Evolutionary conservation across 2,888 invertebrate species (phyloP).

Genomic region (Spicauda simplicius): DNA sequence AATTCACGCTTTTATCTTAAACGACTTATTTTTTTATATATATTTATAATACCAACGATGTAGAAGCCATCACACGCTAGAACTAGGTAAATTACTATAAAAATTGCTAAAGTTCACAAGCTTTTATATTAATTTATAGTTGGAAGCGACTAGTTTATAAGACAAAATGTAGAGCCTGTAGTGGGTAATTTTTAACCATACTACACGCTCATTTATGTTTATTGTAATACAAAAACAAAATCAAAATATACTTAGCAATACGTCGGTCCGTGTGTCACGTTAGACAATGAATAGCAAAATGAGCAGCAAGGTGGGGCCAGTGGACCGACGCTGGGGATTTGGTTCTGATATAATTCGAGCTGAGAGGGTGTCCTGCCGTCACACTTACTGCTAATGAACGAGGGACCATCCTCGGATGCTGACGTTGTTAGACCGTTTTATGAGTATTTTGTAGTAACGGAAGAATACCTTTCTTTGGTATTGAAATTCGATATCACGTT

Average conservation of each 20-base stretch:
- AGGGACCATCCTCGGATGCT: slow-evolving; percentile 49
- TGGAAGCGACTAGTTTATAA: no score
- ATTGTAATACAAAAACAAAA: no score
- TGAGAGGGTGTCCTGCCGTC: slow-evolving; percentile 61
- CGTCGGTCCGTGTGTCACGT: slow-evolving; percentile 42
- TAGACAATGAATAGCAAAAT: slow-evolving; percentile 59
- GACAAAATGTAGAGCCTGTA: no score
- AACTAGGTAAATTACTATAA: no score
- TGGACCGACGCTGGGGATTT: slow-evolving; percentile 63
- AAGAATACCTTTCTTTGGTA: neutral
- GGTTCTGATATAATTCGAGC: slow-evolving; percentile 73
- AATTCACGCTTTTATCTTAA: no score
- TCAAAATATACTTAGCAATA: neutral
- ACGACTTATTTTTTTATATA: no score
- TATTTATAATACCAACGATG: no score
- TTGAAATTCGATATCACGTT: neutral
- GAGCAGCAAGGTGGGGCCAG: slow-evolving; percentile 61
- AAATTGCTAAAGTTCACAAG: no score
- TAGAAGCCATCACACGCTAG: no score
- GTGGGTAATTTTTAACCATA: no score
- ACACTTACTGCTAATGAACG: slow-evolving; percentile 74
- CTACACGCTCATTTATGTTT: no score
- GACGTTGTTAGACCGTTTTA: slow-evolving; percentile 28
- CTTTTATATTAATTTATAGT: no score
- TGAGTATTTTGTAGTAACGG: slow-evolving; percentile 1